Percentiles rank a stretch among this genome's conserved stretches.
Evolutionary conservation across 92 coral and sea anemone genomes (phyloP).

Genomic region (Umimayanthus chanpuru): DNA sequence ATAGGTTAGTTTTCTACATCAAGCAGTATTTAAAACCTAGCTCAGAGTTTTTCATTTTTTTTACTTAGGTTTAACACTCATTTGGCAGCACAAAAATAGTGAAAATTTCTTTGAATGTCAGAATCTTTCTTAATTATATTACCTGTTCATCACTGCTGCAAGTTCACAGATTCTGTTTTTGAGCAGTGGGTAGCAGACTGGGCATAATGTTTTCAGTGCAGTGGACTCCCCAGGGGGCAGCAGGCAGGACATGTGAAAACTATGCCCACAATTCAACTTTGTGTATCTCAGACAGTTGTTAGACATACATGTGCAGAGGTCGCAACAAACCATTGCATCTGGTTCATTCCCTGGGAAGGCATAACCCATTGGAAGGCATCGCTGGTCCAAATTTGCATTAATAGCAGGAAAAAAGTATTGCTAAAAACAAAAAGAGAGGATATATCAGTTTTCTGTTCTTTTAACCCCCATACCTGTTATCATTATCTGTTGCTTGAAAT

Average conservation of each 20-base stretch:
- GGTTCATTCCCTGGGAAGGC: conserved; percentile 4
- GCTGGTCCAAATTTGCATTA: not conserved
- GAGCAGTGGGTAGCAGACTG: conserved; percentile 1
- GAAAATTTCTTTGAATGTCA: too few relatives aligned
- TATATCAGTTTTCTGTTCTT: not conserved
- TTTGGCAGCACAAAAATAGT: too few relatives aligned
- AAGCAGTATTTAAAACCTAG: too few relatives aligned
- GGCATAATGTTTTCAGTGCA: not conserved
- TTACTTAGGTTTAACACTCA: too few relatives aligned
- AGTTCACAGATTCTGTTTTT: conserved; percentile 10
- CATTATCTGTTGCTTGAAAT: not conserved
- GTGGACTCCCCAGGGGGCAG: not conserved
- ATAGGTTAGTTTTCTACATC: too few relatives aligned
- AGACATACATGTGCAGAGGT: not conserved
- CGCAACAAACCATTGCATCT: not conserved
- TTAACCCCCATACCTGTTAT: not conserved
- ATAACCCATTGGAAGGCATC: conserved; percentile 24
- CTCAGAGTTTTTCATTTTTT: too few relatives aligned
- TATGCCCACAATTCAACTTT: conserved; percentile 9
- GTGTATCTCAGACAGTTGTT: not conserved
- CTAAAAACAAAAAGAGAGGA: not conserved
- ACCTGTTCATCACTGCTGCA: conserved; percentile 9
- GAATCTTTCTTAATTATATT: not conserved
- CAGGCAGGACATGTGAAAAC: not conserved
- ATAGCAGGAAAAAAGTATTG: not conserved